A percentile compares a stretch with the other conserved stretches of the same genome.
phyloP scores from a whole-genome alignment of 1,140 invertebrate genomes.

The Meteorus sp. region DNA sequence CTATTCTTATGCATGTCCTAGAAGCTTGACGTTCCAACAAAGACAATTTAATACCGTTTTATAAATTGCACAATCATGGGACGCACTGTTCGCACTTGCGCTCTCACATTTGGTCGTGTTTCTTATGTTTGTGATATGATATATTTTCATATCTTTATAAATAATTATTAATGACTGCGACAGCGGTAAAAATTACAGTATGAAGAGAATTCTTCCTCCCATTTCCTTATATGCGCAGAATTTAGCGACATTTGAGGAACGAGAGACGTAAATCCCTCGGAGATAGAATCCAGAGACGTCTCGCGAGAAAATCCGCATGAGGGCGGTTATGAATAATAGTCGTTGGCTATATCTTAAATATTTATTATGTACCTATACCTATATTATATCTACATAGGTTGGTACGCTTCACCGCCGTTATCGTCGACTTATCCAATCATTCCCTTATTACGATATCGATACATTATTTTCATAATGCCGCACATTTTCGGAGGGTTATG shows the following conservation, averaged over 20 bases:
- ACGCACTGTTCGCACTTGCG: background rate
- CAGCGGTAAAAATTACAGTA: background rate
- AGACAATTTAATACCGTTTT: conserved; percentile 57
- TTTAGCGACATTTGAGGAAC: too few species aligned
- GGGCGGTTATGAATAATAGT: conserved; percentile 25
- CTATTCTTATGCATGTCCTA: background rate
- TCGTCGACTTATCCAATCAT: conserved; percentile 52
- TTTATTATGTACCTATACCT: too few species aligned
- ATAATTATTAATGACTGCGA: background rate
- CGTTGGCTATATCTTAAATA: too few species aligned
- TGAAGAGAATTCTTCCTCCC: background rate
- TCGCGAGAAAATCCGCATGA: conserved; percentile 19
- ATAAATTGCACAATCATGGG: conserved; percentile 51
- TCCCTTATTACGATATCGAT: conserved; percentile 58
- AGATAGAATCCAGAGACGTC: conserved; percentile 21
- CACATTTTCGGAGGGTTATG: background rate
- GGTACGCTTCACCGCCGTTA: conserved; percentile 20
- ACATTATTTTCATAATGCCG: conserved; percentile 49
- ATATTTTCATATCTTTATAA: background rate
- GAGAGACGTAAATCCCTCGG: conserved; percentile 4
- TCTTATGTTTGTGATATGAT: background rate
- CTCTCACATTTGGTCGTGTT: background rate
- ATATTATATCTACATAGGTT: too few species aligned
- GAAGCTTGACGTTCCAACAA: conserved; percentile 29
- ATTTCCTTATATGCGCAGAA: background rate